Conservation (phyloP, 2,113 vertebrate genomes). For the Trogon melanurus region DNA sequence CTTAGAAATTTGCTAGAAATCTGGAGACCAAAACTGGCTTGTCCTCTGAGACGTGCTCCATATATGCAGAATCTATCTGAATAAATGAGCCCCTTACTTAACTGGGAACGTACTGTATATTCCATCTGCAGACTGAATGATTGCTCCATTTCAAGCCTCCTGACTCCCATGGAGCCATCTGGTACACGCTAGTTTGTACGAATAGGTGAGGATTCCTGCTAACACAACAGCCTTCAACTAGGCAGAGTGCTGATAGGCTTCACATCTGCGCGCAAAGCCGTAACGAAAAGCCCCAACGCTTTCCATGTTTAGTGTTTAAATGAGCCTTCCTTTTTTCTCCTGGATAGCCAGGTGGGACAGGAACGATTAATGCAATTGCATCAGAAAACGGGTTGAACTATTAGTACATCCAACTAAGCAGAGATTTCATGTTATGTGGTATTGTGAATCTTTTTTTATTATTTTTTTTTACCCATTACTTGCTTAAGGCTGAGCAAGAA, state of each 20-base stretch:
- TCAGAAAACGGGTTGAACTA: conserved; percentile 44
- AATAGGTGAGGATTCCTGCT: conserved; percentile 74
- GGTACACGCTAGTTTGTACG: conserved; percentile 53
- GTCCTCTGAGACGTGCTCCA: conserved; percentile 65
- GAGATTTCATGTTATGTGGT: conserved; percentile 16
- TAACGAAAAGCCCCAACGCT: conserved; percentile 55
- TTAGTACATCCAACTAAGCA: conserved; percentile 35
- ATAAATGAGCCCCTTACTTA: conserved; percentile 79
- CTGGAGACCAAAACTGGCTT: conserved; percentile 45
- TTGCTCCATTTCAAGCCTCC: conserved; percentile 79
- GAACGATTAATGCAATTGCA: conserved; percentile 50
- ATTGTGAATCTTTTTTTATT: not conserved
- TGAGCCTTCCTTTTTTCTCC: conserved; percentile 47
- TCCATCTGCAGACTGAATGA: conserved; percentile 77
- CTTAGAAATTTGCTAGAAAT: conserved; percentile 58
- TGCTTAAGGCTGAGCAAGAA: not conserved
- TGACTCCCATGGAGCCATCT: conserved; percentile 78
- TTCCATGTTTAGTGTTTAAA: conserved; percentile 56
- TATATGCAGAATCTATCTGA: conserved; percentile 72
- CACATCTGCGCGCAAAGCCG: conserved; percentile 61
- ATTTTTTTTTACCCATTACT: not conserved
- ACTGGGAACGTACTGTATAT: conserved; percentile 69
- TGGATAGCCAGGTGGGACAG: conserved; percentile 46
- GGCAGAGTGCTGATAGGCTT: conserved; percentile 60
- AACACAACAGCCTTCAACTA: conserved; percentile 67